These are phyloP conservation scores for Amia ocellicauda DNA, from an alignment of 2,113 vertebrate genomes.

Conservation along the genomic window DNA sequence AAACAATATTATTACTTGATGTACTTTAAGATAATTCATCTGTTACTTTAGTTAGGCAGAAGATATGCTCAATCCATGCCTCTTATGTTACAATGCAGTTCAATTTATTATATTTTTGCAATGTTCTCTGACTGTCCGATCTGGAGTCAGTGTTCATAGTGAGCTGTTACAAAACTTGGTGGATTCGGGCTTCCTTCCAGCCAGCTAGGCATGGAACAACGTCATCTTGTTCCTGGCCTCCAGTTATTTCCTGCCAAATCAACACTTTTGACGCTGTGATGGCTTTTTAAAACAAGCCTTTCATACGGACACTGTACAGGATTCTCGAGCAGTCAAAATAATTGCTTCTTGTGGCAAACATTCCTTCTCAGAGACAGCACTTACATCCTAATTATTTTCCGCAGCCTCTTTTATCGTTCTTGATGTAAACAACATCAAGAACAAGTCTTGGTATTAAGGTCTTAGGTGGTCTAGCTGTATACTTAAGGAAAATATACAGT, in stretches of 20 bases:
- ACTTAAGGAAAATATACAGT: no score
- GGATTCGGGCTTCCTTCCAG: neutral
- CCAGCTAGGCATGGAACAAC: neutral
- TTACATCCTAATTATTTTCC: neutral
- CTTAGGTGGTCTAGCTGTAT: no score
- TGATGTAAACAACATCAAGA: no score
- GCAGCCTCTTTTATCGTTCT: neutral
- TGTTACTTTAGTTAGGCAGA: no score
- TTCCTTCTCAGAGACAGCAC: neutral
- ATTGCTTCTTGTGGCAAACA: constrained; percentile 18
- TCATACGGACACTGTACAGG: neutral
- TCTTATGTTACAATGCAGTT: no score
- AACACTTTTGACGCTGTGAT: constrained; percentile 4
- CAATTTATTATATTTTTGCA: no score
- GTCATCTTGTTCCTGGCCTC: constrained; percentile 19
- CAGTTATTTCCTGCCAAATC: constrained; percentile 24
- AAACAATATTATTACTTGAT: no score
- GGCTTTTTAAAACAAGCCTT: constrained; percentile 1
- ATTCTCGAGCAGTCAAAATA: constrained; percentile 2
- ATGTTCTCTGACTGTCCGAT: no score
- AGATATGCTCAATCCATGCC: no score
- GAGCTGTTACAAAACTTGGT: neutral
- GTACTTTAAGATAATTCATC: no score
- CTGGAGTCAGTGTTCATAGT: neutral
- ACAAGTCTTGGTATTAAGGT: no score